A percentile compares a stretch with the other conserved stretches of the same genome.
These are phyloP conservation scores for Lepilemur ruficaudatus DNA, from an alignment of 2,797 vertebrate species.

Conservation along the genomic window DNA sequence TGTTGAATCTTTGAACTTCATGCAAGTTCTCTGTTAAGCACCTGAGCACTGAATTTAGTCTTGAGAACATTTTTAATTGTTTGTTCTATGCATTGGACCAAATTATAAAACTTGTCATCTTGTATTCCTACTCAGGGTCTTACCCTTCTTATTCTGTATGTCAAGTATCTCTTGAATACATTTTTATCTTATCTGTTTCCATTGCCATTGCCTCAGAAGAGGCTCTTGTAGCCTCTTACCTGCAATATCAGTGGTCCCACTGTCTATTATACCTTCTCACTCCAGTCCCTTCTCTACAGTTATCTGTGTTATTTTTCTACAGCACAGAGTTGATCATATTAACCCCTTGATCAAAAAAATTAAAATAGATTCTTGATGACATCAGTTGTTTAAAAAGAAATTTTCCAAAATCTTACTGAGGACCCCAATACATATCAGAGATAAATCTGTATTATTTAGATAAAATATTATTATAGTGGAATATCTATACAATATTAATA, in stretches of 20 bases:
- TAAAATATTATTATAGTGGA: not conserved
- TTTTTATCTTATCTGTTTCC: not conserved
- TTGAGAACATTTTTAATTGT: constrained; percentile 19
- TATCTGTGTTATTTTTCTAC: not conserved
- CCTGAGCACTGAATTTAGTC: not conserved
- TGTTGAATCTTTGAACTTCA: constrained; percentile 14
- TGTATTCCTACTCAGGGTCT: not conserved
- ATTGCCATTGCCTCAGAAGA: not conserved
- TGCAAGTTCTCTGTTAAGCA: not conserved
- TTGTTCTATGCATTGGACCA: not conserved
- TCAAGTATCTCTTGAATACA: not conserved
- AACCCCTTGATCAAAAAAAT: not conserved
- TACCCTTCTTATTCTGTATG: not conserved
- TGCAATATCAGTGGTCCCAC: not conserved
- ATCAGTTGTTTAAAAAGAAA: not conserved
- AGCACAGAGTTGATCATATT: not conserved
- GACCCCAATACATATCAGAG: not conserved
- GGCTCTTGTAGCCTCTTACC: not conserved
- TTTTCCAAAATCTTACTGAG: not conserved
- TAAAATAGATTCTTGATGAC: not conserved
- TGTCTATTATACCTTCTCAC: not conserved
- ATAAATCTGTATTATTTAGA: not conserved
- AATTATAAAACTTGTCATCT: not conserved
- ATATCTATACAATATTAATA: not conserved
- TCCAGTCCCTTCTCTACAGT: not conserved